phyloP scores from a whole-genome alignment of 1,140 invertebrate genomes.

The Orius insidiosus region DNA sequence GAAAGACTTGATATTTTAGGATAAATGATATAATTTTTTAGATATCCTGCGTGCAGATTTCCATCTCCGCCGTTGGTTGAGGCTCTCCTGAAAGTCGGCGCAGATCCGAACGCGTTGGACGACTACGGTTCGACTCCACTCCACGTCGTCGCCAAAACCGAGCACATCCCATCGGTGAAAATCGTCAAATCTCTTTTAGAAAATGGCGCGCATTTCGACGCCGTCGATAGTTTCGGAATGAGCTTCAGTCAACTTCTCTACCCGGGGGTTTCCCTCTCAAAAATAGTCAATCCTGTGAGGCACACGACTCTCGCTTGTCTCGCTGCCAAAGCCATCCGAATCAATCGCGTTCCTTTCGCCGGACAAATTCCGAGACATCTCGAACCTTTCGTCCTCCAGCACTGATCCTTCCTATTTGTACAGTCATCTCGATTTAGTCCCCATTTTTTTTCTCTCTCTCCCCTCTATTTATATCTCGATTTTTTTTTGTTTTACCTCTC shows the following conservation, averaged over 20 bases:
- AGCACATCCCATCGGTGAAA: conserved; percentile 39
- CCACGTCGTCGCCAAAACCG: conserved; percentile 37
- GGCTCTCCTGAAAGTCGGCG: conserved; percentile 66
- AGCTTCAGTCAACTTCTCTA: conserved; percentile 53
- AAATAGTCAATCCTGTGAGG: conserved; percentile 43
- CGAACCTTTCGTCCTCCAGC: conserved; percentile 7
- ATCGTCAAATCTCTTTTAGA: conserved; percentile 52
- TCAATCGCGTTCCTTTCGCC: conserved; percentile 25
- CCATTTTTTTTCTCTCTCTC: no score
- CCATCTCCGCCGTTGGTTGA: conserved; percentile 53
- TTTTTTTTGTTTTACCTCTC: no score
- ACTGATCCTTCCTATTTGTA: conserved; percentile 5
- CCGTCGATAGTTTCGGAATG: conserved; percentile 59
- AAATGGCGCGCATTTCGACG: conserved; percentile 71
- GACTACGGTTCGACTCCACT: conserved; percentile 65
- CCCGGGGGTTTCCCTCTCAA: neutral
- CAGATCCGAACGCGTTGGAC: conserved; percentile 55
- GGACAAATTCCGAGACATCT: conserved; percentile 9
- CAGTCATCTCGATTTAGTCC: no score
- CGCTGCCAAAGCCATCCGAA: conserved; percentile 54
- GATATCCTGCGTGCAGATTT: conserved; percentile 49
- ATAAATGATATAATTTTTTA: neutral
- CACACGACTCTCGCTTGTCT: conserved; percentile 64
- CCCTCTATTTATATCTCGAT: no score
- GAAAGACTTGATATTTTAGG: no score